Conservation (phyloP, 2,888 invertebrate genomes). For the Neocrepidodera transversa region DNA sequence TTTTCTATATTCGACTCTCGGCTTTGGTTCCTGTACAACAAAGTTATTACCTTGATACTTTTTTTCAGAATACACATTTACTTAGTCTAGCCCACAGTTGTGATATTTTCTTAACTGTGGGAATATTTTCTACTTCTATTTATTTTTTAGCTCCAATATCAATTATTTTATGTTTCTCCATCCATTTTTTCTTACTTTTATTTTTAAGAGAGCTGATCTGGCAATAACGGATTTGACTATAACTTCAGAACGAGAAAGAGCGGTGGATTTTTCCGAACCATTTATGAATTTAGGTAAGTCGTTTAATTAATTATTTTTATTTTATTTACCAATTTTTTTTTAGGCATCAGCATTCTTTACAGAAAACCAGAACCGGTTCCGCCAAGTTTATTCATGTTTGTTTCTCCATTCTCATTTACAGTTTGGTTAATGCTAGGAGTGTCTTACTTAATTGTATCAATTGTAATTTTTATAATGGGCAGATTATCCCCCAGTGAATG, state of each 20-base stretch:
- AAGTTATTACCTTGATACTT: too few relatives aligned
- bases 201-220: constrained; percentile 79
- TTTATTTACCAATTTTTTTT: constrained; percentile 5
- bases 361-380: constrained; percentile 85
- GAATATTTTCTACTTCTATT: too few relatives aligned
- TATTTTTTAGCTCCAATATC: too few relatives aligned
- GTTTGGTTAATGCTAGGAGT: constrained; percentile 87
- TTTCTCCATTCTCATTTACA: constrained; percentile 81
- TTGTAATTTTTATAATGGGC: constrained; percentile 79
- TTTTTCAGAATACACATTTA: too few relatives aligned
- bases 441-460: constrained; percentile 81
- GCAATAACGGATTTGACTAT: constrained; percentile 92
- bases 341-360: constrained; percentile 88
- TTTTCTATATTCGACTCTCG: too few relatives aligned
- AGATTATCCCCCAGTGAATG: constrained; percentile 86
- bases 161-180: too few relatives aligned
- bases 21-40: too few relatives aligned
- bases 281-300: constrained; percentile 87
- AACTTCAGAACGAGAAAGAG: constrained; percentile 85
- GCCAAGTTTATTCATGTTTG: constrained; percentile 89
- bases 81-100: too few relatives aligned
- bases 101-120: too few relatives aligned
- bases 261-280: constrained; percentile 94
- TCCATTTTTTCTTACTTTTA: constrained; percentile 3
- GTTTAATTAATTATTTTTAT: background rate